Evolutionary conservation across 2,888 invertebrate species (phyloP), one percentile per base, ranked within the genome.

Genomic region (Drosophila limbata): DNA sequence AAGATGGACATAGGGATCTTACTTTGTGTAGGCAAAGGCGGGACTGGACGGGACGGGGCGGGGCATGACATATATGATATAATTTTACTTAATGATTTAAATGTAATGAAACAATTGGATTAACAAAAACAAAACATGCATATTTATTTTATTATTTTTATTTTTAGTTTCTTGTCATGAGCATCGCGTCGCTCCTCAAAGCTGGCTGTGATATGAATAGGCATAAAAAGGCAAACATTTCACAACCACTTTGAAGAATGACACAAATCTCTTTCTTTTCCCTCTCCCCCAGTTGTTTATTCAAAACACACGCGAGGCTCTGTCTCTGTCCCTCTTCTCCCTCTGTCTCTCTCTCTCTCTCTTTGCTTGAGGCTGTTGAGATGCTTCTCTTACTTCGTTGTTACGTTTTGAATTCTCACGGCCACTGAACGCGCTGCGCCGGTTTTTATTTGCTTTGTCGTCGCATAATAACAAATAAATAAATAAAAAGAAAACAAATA

Each of bases 171-270:
- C 13, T 37, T 28, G 28, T 8, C 28, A 8, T 82, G 85, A 89
- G 88, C 86, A 92, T 85, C 90, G 92, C 89, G 91, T 89, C 96
- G 97, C 97, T 97, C 97, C 97, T 97, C 97, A 97, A 98, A 97
- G 97, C 98, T 97, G 97, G 97, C 97, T 98, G 97, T 97, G 97
- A 97, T 97, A 97, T 97, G 97, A 94, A 92, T 89, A 83, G 84
- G 84, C 79, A 84, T 74, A 77, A 82, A 89, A 81, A 76, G 81
- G 75, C 90, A 92, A 93, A 95, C 97, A 97, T 94, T 95, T 94
- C 94, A 97, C 97, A 96, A 94, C 96, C 96, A 96, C 96, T 96
- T 97, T 96, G 97, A 95, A 97, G 97, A 97, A 91, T 90, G 91
- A 91, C 90, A 92, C 92, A 92, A 92, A 85, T 90, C 91, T 91